phyloP scores from a whole-genome alignment of 2,888 invertebrate genomes.

The Tenthredo notha region DNA sequence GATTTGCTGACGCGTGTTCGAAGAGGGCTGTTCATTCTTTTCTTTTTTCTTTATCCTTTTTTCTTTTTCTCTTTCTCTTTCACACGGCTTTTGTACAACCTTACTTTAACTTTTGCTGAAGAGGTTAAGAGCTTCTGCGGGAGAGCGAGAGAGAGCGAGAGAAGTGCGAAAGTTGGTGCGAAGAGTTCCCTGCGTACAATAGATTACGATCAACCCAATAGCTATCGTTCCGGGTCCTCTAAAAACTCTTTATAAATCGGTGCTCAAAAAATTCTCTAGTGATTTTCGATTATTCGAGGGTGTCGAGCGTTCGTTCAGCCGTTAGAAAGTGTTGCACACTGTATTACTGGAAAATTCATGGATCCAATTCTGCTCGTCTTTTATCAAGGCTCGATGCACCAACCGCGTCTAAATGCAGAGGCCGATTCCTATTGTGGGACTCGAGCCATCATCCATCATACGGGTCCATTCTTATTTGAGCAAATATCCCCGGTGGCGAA shows the following conservation, averaged over 20 bases:
- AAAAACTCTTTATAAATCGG: constrained; percentile 45
- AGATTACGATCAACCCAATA: constrained; percentile 51
- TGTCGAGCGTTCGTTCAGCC: constrained; percentile 38
- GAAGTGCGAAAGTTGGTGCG: constrained; percentile 41
- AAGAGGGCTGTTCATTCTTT: constrained; percentile 45
- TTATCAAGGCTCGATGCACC: background rate
- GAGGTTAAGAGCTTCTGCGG: constrained; percentile 30
- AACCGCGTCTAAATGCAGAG: constrained; percentile 43
- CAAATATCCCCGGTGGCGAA: constrained; percentile 52
- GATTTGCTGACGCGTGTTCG: constrained; percentile 49
- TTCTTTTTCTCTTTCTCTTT: constrained; percentile 10
- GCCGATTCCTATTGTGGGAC: constrained; percentile 36
- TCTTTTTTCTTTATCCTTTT: background rate
- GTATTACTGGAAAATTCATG: constrained; percentile 27
- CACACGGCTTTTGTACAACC: constrained; percentile 42
- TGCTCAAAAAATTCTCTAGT: constrained; percentile 36
- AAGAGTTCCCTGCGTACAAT: constrained; percentile 48
- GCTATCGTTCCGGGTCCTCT: constrained; percentile 43
- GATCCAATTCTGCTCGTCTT: constrained; percentile 32
- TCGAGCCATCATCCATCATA: constrained; percentile 47
- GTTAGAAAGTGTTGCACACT: constrained; percentile 22
- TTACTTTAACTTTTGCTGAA: constrained; percentile 39
- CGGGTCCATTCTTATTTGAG: constrained; percentile 51
- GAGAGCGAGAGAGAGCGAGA: constrained; percentile 19
- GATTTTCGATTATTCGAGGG: constrained; percentile 47